Evolutionary conservation across 1,140 invertebrate species (phyloP).

Genomic region (Trialeurodes vaporariorum): DNA sequence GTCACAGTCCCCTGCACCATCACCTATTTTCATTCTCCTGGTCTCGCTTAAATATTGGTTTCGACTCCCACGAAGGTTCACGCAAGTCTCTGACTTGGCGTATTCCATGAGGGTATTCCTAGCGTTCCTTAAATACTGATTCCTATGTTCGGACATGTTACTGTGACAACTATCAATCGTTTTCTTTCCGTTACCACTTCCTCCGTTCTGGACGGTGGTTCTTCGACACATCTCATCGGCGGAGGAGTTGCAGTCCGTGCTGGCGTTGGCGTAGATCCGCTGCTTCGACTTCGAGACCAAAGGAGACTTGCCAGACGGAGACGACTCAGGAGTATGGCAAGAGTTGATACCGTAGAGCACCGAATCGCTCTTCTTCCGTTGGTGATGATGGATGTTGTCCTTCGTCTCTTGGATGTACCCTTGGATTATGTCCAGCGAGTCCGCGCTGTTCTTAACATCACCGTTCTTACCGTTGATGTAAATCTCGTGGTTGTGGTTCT

Average conservation of each 20-base stretch:
- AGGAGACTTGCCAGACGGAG: neutral
- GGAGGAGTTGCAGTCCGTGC: neutral
- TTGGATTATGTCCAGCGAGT: constrained; percentile 18
- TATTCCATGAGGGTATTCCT: neutral
- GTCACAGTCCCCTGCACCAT: neutral
- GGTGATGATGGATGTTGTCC: constrained; percentile 17
- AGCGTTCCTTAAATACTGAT: neutral
- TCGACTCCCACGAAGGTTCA: neutral
- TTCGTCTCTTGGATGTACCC: constrained; percentile 3
- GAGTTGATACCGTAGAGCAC: neutral
- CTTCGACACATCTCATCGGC: neutral
- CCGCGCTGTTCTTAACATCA: constrained; percentile 16
- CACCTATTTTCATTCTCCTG: neutral
- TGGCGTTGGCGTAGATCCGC: neutral
- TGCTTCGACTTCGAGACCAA: neutral
- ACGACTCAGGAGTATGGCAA: neutral
- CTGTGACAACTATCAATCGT: too few relatives aligned
- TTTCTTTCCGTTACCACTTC: neutral
- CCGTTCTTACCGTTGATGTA: constrained; percentile 16
- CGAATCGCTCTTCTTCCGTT: constrained; percentile 16
- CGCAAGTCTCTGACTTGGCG: neutral
- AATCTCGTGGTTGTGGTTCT: neutral
- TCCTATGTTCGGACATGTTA: neutral
- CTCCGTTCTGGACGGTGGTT: too few relatives aligned
- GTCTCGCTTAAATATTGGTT: neutral